A percentile compares a stretch with the other conserved stretches of the same genome.
Conservation (phyloP, 2,113 vertebrate genomes). For the Serranochromis macrocephalus region DNA sequence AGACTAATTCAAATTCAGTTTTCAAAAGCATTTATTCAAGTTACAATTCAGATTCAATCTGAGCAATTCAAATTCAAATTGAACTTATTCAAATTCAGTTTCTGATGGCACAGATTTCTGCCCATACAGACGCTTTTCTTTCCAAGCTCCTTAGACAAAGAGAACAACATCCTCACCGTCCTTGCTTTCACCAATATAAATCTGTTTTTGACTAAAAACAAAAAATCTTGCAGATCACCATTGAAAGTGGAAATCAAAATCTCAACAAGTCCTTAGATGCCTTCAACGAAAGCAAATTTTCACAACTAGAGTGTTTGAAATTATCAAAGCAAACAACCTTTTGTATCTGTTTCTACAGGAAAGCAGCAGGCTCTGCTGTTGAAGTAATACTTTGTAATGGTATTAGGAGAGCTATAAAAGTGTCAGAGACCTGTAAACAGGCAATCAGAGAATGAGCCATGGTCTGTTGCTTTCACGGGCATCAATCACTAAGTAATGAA, state of each 20-base stretch:
- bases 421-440: conserved; percentile 56
- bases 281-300: conserved; percentile 5
- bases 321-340: conserved; percentile 25
- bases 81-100: too few species aligned
- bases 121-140: too few species aligned
- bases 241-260: background rate
- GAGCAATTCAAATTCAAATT: too few species aligned
- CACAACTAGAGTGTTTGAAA: conserved; percentile 4
- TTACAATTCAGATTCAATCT: too few species aligned
- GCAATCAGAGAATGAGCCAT: conserved; percentile 54
- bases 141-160: background rate
- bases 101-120: too few species aligned
- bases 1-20: too few species aligned
- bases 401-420: conserved; percentile 58
- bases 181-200: background rate
- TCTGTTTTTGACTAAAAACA: background rate
- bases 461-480: conserved; percentile 26
- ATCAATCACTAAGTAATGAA: conserved; percentile 54
- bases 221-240: background rate
- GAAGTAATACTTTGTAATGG: conserved; percentile 61
- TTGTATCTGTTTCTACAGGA: conserved; percentile 34
- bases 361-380: conserved; percentile 31
- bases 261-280: background rate
- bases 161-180: background rate
- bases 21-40: too few species aligned